Conservation (phyloP, 2,797 vertebrate genomes). For the Cetoscarus ocellatus region DNA sequence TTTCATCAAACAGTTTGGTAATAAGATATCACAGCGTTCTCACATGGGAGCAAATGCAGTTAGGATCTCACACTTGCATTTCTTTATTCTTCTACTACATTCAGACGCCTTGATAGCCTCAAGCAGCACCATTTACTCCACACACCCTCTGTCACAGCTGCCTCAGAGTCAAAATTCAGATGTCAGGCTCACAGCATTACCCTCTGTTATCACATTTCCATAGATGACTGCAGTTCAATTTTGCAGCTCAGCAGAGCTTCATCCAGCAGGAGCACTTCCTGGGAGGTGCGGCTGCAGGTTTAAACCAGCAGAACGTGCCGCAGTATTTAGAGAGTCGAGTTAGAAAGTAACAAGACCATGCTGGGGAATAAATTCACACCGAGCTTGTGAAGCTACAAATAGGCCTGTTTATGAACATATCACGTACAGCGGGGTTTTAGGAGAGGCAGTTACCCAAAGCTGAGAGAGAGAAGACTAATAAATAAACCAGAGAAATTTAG, state of each 20-base stretch:
- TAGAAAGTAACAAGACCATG: slow-evolving; percentile 41
- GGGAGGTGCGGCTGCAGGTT: slow-evolving; percentile 42
- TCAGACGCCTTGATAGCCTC: slow-evolving; percentile 41
- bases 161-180: slow-evolving; percentile 68
- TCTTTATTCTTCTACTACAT: background rate
- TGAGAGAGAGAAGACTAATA: background rate
- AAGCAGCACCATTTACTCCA: slow-evolving; percentile 52
- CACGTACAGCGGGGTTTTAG: background rate
- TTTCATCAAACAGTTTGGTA: slow-evolving; percentile 70
- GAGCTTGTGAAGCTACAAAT: slow-evolving; percentile 11
- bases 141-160: slow-evolving; percentile 34
- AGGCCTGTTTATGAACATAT: slow-evolving; percentile 15
- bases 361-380: slow-evolving; percentile 9
- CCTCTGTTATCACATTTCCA: slow-evolving; percentile 71
- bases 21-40: slow-evolving; percentile 65
- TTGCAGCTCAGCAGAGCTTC: slow-evolving; percentile 78
- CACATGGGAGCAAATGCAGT: slow-evolving; percentile 24
- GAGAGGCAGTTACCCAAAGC: background rate
- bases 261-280: slow-evolving; percentile 57
- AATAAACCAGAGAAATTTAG: background rate
- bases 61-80: slow-evolving; percentile 23
- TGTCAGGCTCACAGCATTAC: slow-evolving; percentile 66
- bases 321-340: slow-evolving; percentile 42
- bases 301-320: slow-evolving; percentile 42
- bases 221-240: slow-evolving; percentile 77